A percentile compares a stretch with the other conserved stretches of the same genome.
Evolutionary conservation across 1,140 invertebrate species (phyloP).

Genomic region (Zaprionus africanus): DNA sequence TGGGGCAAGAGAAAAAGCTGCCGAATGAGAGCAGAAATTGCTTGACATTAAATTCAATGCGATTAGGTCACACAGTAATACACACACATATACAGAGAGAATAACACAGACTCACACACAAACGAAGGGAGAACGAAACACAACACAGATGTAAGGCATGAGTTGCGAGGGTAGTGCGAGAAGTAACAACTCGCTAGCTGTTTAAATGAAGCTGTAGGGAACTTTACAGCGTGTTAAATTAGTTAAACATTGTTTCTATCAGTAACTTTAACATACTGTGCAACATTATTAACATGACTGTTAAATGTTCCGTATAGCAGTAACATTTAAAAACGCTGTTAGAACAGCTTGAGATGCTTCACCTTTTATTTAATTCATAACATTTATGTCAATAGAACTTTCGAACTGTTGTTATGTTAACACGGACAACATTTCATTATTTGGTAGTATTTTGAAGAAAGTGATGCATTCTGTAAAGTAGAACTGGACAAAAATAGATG

Average conservation of each 20-base stretch:
- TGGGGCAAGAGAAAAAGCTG: conserved; percentile 24
- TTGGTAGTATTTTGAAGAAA: too few species aligned
- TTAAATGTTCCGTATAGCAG: not conserved
- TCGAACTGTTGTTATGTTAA: too few species aligned
- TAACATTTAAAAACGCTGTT: too few species aligned
- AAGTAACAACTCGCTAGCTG: not conserved
- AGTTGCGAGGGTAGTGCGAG: conserved; percentile 13
- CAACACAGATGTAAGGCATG: conserved; percentile 11
- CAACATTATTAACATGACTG: not conserved
- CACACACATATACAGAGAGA: not conserved
- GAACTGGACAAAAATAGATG: too few species aligned
- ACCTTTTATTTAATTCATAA: too few species aligned
- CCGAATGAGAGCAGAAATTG: conserved; percentile 56
- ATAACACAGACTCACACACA: not conserved
- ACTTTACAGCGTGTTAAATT: not conserved
- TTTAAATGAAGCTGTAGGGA: not conserved
- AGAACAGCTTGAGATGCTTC: too few species aligned
- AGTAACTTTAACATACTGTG: not conserved
- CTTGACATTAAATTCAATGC: conserved; percentile 80
- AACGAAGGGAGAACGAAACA: not conserved
- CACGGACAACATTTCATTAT: too few species aligned
- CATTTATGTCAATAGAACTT: too few species aligned
- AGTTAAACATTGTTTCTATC: not conserved
- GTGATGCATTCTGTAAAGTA: too few species aligned
- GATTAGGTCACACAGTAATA: conserved; percentile 63